A percentile compares a stretch with the other conserved stretches of the same genome.
Conservation (phyloP, 2,888 invertebrate species). For the Anaspis maculata region DNA sequence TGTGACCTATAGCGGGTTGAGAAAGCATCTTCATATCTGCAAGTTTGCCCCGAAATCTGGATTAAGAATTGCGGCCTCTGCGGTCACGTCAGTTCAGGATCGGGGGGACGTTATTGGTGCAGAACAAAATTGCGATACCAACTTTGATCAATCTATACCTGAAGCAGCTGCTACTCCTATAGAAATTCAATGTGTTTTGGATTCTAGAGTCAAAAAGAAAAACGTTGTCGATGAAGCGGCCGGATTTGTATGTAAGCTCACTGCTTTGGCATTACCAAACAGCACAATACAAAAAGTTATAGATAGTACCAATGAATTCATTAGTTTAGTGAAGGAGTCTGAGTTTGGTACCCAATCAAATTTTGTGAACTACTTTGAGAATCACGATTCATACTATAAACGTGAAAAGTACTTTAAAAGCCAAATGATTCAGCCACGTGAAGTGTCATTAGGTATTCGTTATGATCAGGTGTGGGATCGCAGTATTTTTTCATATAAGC, state of each 20-base stretch:
- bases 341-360: background rate
- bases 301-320: background rate
- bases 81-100: no score
- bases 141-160: no score
- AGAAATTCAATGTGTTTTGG: no score
- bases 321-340: background rate
- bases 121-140: no score
- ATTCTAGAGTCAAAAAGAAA: no score
- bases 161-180: no score
- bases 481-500: background rate
- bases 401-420: background rate
- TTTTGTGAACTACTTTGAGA: background rate
- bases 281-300: background rate
- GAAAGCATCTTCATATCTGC: no score
- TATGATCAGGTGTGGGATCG: background rate
- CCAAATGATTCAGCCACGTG: background rate
- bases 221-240: no score
- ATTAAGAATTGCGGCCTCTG: no score
- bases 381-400: background rate
- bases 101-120: no score
- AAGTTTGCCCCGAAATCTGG: no score
- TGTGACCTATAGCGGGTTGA: no score
- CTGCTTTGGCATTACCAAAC: background rate
- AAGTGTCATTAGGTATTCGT: background rate
- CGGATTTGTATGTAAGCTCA: background rate